A percentile compares a stretch with the other conserved stretches of the same genome.
Evolutionary conservation across 1,140 invertebrate species (phyloP).

Genomic region (Tetramorium parvispinum): DNA sequence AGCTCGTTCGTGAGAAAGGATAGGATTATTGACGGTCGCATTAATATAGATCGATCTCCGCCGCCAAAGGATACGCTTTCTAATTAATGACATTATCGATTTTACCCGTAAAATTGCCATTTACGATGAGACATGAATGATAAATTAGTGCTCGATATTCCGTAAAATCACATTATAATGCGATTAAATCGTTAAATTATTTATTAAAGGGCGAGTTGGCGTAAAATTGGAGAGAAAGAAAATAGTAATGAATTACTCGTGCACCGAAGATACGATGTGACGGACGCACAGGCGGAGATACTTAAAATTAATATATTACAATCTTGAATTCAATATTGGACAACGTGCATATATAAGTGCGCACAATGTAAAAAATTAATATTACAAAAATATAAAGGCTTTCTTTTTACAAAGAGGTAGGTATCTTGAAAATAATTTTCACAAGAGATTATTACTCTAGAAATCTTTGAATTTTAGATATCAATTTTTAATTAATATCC

Average conservation of each 20-base stretch:
- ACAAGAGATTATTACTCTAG: neutral
- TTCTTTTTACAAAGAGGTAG: neutral
- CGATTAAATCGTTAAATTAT: constrained; percentile 60
- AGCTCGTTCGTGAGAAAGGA: constrained; percentile 7
- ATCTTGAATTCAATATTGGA: neutral
- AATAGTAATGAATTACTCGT: constrained; percentile 10
- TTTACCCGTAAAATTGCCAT: constrained; percentile 46
- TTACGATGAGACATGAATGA: constrained; percentile 51
- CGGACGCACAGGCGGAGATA: neutral
- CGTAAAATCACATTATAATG: constrained; percentile 56
- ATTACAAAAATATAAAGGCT: neutral
- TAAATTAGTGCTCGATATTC: constrained; percentile 58
- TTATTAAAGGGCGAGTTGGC: constrained; percentile 38
- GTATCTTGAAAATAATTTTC: neutral
- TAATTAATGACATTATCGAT: constrained; percentile 56
- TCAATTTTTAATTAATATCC: neutral
- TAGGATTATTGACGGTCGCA: constrained; percentile 49
- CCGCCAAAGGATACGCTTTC: constrained; percentile 17
- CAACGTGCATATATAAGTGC: neutral
- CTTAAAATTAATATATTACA: neutral
- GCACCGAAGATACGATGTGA: neutral
- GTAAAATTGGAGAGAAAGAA: constrained; percentile 44
- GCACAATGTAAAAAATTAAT: neutral
- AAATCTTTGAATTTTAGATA: neutral
- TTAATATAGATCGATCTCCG: constrained; percentile 54